A percentile compares a stretch with the other conserved stretches of the same genome.
Conservation (phyloP, 2,113 vertebrate species). For the Ptychochromis oligacanthus region DNA sequence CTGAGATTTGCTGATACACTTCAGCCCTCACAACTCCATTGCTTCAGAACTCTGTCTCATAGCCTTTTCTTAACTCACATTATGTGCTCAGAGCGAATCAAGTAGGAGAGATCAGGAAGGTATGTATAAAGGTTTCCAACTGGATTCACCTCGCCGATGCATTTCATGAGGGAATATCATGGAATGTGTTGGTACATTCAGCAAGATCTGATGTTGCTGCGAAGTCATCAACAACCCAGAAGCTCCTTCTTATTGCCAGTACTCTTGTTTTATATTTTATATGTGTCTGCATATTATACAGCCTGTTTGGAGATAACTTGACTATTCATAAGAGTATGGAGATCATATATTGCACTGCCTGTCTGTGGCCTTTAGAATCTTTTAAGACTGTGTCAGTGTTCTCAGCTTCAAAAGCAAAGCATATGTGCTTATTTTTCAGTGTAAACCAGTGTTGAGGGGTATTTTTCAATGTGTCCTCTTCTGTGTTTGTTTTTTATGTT, state of each 20-base stretch:
- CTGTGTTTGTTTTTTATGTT: no score
- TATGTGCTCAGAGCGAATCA: not conserved
- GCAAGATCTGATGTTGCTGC: not conserved
- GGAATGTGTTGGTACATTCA: not conserved
- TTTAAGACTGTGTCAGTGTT: no score
- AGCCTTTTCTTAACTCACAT: not conserved
- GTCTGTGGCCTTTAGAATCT: no score
- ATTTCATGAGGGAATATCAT: not conserved
- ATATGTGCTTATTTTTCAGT: no score
- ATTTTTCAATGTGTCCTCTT: not conserved
- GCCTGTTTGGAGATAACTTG: not conserved
- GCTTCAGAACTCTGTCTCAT: not conserved
- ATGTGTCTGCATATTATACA: not conserved
- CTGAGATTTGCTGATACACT: not conserved
- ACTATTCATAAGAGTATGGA: not conserved
- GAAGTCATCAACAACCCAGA: slow-evolving; percentile 3
- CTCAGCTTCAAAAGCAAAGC: no score
- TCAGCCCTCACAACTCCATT: not conserved
- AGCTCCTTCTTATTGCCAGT: not conserved
- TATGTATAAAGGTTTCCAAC: slow-evolving; percentile 2
- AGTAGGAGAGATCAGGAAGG: not conserved
- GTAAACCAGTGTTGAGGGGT: not conserved
- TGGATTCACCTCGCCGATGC: not conserved
- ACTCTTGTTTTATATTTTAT: slow-evolving; percentile 12
- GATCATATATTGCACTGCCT: not conserved